Conservation (phyloP, 2,113 vertebrate genomes). For the Pimephales promelas region DNA sequence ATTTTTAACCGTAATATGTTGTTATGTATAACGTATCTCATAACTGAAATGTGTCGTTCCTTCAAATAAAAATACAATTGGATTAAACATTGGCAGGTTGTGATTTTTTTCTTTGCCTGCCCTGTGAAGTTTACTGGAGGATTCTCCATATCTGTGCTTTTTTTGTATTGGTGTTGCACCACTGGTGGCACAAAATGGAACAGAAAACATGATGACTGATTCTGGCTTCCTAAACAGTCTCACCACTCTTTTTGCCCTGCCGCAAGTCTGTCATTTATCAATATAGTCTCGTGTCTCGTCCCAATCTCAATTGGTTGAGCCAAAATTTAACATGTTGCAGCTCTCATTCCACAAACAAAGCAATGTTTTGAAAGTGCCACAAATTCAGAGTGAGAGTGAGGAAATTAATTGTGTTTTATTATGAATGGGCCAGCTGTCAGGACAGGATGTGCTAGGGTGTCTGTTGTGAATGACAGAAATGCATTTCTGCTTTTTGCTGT, state of each 20-base stretch:
- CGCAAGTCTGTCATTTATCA: neutral
- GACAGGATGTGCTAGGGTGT: conserved; percentile 26
- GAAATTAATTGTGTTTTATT: conserved; percentile 14
- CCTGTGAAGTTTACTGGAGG: neutral
- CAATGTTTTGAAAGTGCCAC: neutral
- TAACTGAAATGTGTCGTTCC: too few species aligned
- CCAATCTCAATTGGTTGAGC: neutral
- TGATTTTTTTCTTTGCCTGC: neutral
- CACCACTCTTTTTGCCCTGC: neutral
- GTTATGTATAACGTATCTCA: neutral
- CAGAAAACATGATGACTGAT: neutral
- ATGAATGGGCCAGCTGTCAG: conserved; percentile 3
- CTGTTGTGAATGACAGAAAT: conserved; percentile 11
- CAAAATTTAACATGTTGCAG: neutral
- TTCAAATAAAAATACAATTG: too few species aligned
- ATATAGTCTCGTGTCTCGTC: neutral
- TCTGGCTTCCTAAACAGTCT: neutral
- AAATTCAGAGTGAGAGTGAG: conserved; percentile 6
- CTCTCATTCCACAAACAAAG: conserved; percentile 5
- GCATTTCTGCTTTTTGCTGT: neutral
- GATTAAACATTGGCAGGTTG: neutral
- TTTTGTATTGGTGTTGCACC: neutral
- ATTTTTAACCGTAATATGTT: neutral
- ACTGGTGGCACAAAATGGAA: neutral
- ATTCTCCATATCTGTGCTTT: neutral